These are phyloP conservation scores for Diaphora mendica DNA, from an alignment of 2,888 invertebrate genomes.

Conservation along the genomic window DNA sequence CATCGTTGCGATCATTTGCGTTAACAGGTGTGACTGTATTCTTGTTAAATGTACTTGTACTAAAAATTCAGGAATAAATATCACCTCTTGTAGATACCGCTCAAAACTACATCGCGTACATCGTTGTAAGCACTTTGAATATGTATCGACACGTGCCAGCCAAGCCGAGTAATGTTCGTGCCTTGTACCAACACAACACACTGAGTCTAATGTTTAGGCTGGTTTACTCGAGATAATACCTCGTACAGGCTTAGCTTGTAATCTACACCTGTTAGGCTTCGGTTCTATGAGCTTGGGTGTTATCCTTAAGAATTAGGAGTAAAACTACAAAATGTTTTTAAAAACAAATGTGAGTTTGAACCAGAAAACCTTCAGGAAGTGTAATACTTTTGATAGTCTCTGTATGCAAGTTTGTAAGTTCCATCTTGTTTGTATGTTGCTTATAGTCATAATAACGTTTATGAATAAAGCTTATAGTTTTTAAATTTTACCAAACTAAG, in stretches of 20 bases:
- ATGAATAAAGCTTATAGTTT: no score
- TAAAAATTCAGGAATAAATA: not conserved
- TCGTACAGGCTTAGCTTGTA: not conserved
- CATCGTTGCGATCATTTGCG: no score
- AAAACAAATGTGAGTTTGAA: no score
- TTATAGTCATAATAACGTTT: no score
- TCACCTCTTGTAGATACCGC: not conserved
- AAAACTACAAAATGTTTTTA: not conserved
- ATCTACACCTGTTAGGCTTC: not conserved
- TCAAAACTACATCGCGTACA: not conserved
- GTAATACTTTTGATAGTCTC: no score
- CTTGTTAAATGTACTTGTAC: not conserved
- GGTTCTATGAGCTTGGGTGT: not conserved
- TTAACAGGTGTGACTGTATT: not conserved
- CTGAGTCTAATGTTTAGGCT: no score
- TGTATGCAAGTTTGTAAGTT: no score
- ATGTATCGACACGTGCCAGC: conserved; percentile 12
- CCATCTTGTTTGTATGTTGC: no score
- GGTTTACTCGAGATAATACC: conserved; percentile 3
- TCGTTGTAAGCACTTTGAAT: not conserved
- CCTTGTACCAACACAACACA: conserved; percentile 1
- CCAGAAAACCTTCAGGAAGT: no score
- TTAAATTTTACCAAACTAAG: no score
- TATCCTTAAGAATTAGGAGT: not conserved
- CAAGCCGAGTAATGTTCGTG: not conserved